These are phyloP conservation scores for Mormyrus lacerda DNA, from an alignment of 2,113 vertebrate species.

Conservation along the genomic window DNA sequence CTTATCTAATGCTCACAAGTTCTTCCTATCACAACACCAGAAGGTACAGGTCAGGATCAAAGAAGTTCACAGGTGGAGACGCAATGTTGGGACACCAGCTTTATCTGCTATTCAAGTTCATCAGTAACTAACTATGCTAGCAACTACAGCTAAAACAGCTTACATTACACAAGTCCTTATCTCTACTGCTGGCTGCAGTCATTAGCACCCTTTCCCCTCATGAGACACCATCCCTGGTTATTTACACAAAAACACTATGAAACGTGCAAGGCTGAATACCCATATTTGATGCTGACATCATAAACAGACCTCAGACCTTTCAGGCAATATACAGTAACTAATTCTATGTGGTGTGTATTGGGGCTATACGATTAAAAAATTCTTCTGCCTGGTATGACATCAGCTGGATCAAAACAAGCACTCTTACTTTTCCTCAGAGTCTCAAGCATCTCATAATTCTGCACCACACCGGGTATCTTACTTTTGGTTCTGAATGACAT, in stretches of 20 bases:
- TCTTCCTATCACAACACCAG: too few relatives aligned
- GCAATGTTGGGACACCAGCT: too few relatives aligned
- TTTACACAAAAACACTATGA: neutral
- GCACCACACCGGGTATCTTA: too few relatives aligned
- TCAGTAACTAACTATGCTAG: neutral
- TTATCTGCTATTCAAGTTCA: neutral
- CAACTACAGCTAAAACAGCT: neutral
- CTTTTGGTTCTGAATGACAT: too few relatives aligned
- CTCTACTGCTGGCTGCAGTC: neutral
- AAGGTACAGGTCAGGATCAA: too few relatives aligned
- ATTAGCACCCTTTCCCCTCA: too few relatives aligned
- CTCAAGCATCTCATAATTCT: too few relatives aligned
- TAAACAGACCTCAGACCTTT: neutral
- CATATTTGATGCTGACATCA: neutral
- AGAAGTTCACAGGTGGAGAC: too few relatives aligned
- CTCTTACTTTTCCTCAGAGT: too few relatives aligned
- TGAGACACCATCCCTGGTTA: neutral
- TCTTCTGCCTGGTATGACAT: too few relatives aligned
- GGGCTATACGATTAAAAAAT: too few relatives aligned
- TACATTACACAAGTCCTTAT: neutral
- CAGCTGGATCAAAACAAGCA: too few relatives aligned
- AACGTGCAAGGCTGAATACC: neutral
- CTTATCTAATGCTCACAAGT: neutral
- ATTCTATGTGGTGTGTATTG: neutral
- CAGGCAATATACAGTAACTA: neutral